phyloP scores from a whole-genome alignment of 2,797 vertebrate genomes.

The Myiotriccus ornatus region DNA sequence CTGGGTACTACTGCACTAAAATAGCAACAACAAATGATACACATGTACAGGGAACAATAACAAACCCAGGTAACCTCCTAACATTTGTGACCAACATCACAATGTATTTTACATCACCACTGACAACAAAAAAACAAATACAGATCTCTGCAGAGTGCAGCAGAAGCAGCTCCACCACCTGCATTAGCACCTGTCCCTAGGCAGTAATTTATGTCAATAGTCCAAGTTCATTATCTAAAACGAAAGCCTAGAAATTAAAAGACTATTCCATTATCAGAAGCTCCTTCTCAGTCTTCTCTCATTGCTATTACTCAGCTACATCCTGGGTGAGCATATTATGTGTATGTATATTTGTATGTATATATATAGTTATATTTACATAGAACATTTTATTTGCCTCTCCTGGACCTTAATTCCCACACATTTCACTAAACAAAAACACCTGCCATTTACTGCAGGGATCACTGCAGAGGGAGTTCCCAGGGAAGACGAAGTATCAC shows the following conservation, averaged over 20 bases:
- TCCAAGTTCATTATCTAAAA: not conserved
- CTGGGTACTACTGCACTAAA: not conserved
- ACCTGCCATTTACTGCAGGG: not conserved
- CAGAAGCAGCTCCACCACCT: not conserved
- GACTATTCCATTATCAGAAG: not conserved
- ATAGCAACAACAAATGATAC: not conserved
- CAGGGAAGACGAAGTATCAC: not conserved
- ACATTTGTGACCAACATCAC: not conserved
- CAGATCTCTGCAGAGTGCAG: not conserved
- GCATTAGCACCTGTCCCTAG: not conserved
- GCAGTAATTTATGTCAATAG: not conserved
- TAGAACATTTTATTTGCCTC: not conserved
- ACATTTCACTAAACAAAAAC: not conserved
- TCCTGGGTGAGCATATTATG: not conserved
- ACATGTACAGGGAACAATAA: not conserved
- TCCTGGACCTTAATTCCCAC: not conserved
- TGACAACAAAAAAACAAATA: not conserved
- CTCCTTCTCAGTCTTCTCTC: not conserved
- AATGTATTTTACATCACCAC: not conserved
- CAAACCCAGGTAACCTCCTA: not conserved
- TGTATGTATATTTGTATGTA: not conserved
- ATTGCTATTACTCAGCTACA: not conserved
- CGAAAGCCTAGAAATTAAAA: conserved; percentile 23
- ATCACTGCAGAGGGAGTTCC: not conserved
- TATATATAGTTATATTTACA: not conserved